Evolutionary conservation across 1,140 invertebrate genomes (phyloP).

Genomic region (Papilio glaucus): DNA sequence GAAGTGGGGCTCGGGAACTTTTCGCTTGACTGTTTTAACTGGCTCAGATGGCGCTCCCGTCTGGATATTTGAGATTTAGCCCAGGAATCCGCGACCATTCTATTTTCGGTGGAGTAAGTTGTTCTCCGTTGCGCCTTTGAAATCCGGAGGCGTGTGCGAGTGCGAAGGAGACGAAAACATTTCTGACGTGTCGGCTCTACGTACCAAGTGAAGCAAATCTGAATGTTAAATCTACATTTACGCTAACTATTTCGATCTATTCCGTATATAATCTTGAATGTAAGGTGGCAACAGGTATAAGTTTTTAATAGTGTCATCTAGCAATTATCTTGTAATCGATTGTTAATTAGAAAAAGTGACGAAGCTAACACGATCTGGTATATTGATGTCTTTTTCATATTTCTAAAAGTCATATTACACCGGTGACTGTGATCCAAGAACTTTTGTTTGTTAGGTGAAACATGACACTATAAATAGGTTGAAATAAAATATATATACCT

Average conservation of each 20-base stretch:
- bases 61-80: conserved; percentile 85
- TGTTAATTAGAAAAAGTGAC: conserved; percentile 36
- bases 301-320: conserved; percentile 38
- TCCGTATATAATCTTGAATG: conserved; percentile 58
- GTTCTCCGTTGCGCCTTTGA: conserved; percentile 58
- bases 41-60: conserved; percentile 87
- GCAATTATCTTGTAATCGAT: neutral
- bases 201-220: conserved; percentile 55
- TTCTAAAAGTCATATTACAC: neutral
- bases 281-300: conserved; percentile 50
- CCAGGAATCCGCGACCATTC: conserved; percentile 83
- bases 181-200: conserved; percentile 57
- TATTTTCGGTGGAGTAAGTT: conserved; percentile 81
- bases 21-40: conserved; percentile 88
- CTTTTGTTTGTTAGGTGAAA: neutral
- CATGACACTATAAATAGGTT: conserved; percentile 26
- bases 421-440: neutral
- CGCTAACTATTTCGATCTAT: conserved; percentile 79
- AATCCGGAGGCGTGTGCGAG: conserved; percentile 45
- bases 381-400: neutral
- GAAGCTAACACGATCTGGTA: conserved; percentile 12
- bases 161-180: conserved; percentile 72
- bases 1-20: conserved; percentile 88
- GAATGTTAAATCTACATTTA: conserved; percentile 80
- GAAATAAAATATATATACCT: conserved; percentile 2